Base-by-base conservation (phyloP, 1,140 invertebrate genomes). In the Dreissena rostriformis region DNA sequence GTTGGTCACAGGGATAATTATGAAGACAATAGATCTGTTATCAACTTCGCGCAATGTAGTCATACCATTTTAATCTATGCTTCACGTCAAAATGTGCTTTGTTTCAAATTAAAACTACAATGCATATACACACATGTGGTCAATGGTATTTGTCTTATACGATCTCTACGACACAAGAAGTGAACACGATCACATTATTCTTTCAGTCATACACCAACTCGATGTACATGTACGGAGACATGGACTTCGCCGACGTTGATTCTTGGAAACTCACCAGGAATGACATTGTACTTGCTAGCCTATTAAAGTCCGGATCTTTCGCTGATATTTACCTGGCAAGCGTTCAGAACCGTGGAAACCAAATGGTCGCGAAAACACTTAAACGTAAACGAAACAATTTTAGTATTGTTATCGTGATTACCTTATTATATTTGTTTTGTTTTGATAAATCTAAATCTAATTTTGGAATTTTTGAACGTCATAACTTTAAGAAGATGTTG, bases 221-320 rank as follows among this genome's bases (percentile, higher is more conserved):
- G 0, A 15, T 83, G 11, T 83, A 83, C 22, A 76, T 86, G 49
- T 86, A 87, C 63, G 84, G 80, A 6, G 71, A 55, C 15, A 86
- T 83, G 71, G 72, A 78, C 14, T 85, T 86, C 28, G 57, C 71
- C 22, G 71, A 73, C 19, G 63, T 61, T 52, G 79, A 88, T 26
- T 51, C 26, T 14, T 85, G 87, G 85, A 70, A 83, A 15, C 61
- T 86, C 15, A 26, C 29, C 17, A 28, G 68, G 10, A 63, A 82
- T 77, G 29, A 79, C 39, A 39, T 88, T 8, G 57, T 75, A 0
- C 61, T 88, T 15, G 15, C 85, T 39, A 70, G 77, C 22, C 65
- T 78, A 22, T 7, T 88, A 24, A 79, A 70, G 17, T 68, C 71
- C 1, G 87, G 87, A 19, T 49, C 28, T 19, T 84, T 84, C 72